These are phyloP conservation scores for Meganola albula DNA, from an alignment of 2,888 invertebrate species.

Conservation along the genomic window DNA sequence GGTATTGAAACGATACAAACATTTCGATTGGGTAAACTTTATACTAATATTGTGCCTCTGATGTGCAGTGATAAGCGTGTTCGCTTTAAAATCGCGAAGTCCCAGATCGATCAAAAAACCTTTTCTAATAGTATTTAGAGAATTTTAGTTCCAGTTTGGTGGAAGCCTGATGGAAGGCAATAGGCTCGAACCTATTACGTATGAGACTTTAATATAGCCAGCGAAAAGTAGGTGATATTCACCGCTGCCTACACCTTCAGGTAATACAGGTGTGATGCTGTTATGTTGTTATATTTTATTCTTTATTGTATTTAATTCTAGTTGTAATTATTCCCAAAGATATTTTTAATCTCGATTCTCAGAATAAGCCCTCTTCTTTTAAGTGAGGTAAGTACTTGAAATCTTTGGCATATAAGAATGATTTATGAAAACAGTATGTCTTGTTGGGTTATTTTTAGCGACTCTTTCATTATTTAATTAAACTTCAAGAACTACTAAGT, in stretches of 20 bases:
- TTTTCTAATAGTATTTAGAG: no score
- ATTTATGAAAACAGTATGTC: constrained; percentile 45
- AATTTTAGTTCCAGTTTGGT: no score
- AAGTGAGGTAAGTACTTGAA: constrained; percentile 27
- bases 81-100: no score
- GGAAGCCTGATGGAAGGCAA: no score
- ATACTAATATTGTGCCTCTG: neutral
- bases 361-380: constrained; percentile 38
- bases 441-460: constrained; percentile 7
- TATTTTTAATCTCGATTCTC: constrained; percentile 7
- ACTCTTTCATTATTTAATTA: neutral
- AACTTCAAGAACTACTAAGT: neutral
- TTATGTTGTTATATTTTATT: no score
- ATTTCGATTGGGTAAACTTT: neutral
- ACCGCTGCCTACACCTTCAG: no score
- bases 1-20: constrained; percentile 3
- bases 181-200: no score
- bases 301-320: neutral
- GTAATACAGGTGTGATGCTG: no score
- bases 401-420: constrained; percentile 40
- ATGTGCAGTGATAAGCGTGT: neutral
- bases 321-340: no score
- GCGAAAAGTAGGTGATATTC: no score
- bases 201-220: no score
- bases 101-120: no score